Evolutionary conservation across 2,113 vertebrate species (phyloP).

Genomic region (Microcebus griseorufus): DNA sequence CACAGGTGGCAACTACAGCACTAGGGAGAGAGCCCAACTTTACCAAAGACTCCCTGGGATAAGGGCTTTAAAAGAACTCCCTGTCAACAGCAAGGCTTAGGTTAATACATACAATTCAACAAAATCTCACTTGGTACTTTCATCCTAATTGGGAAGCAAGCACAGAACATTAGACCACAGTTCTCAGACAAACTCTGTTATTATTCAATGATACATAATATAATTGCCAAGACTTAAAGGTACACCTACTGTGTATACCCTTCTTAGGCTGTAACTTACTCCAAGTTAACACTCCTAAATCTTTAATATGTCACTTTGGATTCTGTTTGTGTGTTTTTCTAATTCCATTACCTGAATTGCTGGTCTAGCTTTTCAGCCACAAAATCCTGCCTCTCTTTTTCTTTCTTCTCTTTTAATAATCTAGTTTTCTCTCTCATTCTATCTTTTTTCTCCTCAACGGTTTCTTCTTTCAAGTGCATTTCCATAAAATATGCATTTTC

Average conservation of each 20-base stretch:
- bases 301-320: not conserved
- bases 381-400: conserved; percentile 87
- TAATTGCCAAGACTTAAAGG: conserved; percentile 6
- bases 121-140: not conserved
- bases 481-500: conserved; percentile 87
- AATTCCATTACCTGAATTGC: conserved; percentile 89
- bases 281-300: not conserved
- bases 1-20: not conserved
- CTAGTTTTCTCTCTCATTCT: conserved; percentile 87
- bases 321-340: not conserved
- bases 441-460: conserved; percentile 80
- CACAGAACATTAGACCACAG: not conserved
- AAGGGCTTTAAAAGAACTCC: not conserved
- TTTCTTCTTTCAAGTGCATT: conserved; percentile 86
- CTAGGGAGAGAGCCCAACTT: not conserved
- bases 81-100: not conserved
- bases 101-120: not conserved
- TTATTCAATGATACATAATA: not conserved
- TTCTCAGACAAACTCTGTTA: not conserved
- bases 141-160: not conserved
- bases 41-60: not conserved
- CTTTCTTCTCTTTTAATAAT: conserved; percentile 86
- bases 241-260: not conserved
- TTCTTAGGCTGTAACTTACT: not conserved
- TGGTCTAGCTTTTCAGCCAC: conserved; percentile 91